These are phyloP conservation scores for Apantesis nais DNA, from an alignment of 2,888 invertebrate species.

Conservation along the genomic window DNA sequence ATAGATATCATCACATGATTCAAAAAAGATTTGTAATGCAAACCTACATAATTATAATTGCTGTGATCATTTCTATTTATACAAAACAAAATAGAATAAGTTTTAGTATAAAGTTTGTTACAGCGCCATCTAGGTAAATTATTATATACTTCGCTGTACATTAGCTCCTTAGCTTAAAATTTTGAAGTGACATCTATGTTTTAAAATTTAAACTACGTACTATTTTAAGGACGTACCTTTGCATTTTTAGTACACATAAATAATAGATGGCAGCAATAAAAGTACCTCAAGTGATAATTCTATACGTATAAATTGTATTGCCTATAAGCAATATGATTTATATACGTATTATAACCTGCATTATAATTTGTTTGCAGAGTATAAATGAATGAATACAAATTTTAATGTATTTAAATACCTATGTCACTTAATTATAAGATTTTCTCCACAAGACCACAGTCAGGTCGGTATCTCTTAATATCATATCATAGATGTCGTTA, in stretches of 20 bases:
- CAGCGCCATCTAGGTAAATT: constrained; percentile 25
- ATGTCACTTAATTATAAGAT: background rate
- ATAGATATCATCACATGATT: too few species aligned
- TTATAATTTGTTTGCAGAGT: too few species aligned
- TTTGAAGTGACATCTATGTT: constrained; percentile 12
- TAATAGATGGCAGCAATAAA: constrained; percentile 4
- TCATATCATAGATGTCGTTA: background rate
- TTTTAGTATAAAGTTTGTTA: too few species aligned
- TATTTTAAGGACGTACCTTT: background rate
- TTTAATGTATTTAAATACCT: background rate
- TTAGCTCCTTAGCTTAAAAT: background rate
- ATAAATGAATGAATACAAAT: too few species aligned
- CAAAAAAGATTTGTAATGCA: too few species aligned
- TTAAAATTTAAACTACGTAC: background rate
- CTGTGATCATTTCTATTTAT: too few species aligned
- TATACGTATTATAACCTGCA: too few species aligned
- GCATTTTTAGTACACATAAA: background rate
- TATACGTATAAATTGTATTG: too few species aligned
- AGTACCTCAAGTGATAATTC: background rate
- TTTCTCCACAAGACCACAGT: background rate
- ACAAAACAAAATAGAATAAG: too few species aligned
- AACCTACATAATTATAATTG: too few species aligned
- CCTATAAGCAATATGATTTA: too few species aligned
- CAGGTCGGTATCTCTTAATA: background rate
- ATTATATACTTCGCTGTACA: constrained; percentile 2